Conservation (phyloP, 2,113 vertebrate species). For the Macrotis lagotis region DNA sequence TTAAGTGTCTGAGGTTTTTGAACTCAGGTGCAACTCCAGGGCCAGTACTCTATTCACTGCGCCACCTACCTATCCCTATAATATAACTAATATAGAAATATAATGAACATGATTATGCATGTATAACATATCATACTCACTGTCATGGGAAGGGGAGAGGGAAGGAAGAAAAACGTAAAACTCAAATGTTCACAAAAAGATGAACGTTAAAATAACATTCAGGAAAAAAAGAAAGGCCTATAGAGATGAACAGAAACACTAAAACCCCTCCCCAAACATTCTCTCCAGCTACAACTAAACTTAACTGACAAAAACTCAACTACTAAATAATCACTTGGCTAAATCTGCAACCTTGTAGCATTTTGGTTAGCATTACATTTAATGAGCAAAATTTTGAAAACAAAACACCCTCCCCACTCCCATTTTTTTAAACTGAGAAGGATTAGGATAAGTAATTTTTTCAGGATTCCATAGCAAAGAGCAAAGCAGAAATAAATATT, state of each 20-base stretch:
- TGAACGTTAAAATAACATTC: too few relatives aligned
- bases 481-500: neutral
- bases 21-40: too few relatives aligned
- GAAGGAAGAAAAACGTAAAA: too few relatives aligned
- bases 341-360: neutral
- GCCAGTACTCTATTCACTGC: too few relatives aligned
- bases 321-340: neutral
- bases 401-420: neutral
- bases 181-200: too few relatives aligned
- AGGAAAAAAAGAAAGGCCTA: too few relatives aligned
- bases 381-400: neutral
- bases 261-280: neutral
- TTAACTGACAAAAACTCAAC: neutral
- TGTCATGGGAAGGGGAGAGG: too few relatives aligned
- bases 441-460: neutral
- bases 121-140: too few relatives aligned
- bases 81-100: too few relatives aligned
- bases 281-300: neutral
- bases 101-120: too few relatives aligned
- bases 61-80: too few relatives aligned
- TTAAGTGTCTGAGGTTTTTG: too few relatives aligned
- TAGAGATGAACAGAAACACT: neutral
- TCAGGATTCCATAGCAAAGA: neutral
- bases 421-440: neutral
- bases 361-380: neutral